These are phyloP conservation scores for Myotis davidii DNA, from an alignment of 2,113 vertebrate species.

Conservation along the genomic window DNA sequence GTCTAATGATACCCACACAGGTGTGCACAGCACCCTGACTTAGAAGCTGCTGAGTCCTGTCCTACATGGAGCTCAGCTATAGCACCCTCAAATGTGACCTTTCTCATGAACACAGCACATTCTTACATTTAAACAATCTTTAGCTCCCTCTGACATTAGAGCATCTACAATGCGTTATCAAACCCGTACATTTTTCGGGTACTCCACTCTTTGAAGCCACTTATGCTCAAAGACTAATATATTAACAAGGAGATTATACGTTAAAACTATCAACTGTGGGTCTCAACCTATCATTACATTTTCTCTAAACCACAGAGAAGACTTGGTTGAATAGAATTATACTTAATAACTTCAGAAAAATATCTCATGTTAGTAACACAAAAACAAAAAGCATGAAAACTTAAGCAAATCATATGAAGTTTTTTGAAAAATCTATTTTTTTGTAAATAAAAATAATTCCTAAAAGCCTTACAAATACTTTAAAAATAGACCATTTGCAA, in stretches of 20 bases:
- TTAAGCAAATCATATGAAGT: too few relatives aligned
- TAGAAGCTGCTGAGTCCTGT: too few relatives aligned
- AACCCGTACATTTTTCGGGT: accelerated
- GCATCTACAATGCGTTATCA: background rate
- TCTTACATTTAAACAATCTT: too few relatives aligned
- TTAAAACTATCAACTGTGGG: accelerated
- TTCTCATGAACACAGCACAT: accelerated
- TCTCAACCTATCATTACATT: accelerated
- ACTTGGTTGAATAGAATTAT: too few relatives aligned
- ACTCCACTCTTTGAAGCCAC: background rate
- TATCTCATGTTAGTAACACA: background rate
- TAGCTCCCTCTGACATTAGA: accelerated
- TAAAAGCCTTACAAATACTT: background rate
- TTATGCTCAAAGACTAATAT: background rate
- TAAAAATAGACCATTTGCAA: background rate
- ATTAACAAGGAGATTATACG: accelerated
- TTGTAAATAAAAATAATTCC: background rate
- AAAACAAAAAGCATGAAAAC: background rate
- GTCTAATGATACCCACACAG: accelerated
- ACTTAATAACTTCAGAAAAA: background rate
- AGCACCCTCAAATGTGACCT: accelerated
- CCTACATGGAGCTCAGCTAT: accelerated
- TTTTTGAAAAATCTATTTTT: background rate
- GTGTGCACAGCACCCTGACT: accelerated
- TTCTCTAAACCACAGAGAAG: background rate